These are phyloP conservation scores for Hydrotaea cyrtoneurina DNA, from an alignment of 2,888 invertebrate species.

Conservation along the genomic window DNA sequence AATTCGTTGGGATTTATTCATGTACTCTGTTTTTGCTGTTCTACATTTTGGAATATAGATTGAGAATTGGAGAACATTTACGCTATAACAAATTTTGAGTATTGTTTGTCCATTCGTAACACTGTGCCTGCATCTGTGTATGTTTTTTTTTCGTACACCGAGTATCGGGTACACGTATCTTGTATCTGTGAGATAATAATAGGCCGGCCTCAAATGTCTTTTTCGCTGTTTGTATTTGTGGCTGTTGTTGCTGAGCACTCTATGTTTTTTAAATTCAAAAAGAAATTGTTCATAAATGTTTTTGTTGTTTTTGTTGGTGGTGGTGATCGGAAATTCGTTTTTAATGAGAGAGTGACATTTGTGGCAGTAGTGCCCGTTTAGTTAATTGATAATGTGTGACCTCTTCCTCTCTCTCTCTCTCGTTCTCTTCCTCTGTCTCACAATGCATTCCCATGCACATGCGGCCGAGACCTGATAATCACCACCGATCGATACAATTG, in stretches of 20 bases:
- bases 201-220: not conserved
- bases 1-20: no score
- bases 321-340: not conserved
- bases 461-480: conserved; percentile 2
- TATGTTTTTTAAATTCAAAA: not conserved
- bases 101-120: no score
- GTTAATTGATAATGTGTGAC: no score
- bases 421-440: not conserved
- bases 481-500: conserved; percentile 43
- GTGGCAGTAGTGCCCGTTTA: not conserved
- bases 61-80: no score
- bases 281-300: conserved; percentile 7
- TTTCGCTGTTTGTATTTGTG: not conserved
- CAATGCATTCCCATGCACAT: not conserved
- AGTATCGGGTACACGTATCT: not conserved
- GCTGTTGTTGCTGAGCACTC: not conserved
- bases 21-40: no score
- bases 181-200: conserved; percentile 8
- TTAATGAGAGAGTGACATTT: conserved; percentile 20
- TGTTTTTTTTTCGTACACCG: no score
- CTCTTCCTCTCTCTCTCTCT: not conserved
- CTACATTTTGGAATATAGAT: no score
- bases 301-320: no score
- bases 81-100: no score
- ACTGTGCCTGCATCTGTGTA: no score